Percentiles rank a stretch among this genome's conserved stretches.
These are phyloP conservation scores for Bergia sp. DNA, from an alignment of 92 coral and sea anemone species.

Conservation along the genomic window DNA sequence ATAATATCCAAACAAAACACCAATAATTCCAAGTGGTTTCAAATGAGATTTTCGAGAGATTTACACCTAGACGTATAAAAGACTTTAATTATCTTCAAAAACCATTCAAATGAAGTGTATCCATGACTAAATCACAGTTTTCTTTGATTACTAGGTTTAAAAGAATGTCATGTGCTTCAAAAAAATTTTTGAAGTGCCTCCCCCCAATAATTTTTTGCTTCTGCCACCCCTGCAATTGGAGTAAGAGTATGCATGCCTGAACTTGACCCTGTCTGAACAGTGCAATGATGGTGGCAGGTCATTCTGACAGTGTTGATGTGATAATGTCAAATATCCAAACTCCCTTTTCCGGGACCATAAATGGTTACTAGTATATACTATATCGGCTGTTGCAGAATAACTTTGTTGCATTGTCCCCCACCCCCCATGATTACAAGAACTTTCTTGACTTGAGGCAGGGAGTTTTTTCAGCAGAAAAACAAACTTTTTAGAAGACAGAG, in stretches of 20 bases:
- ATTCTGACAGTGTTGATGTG: constrained; percentile 10
- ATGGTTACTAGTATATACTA: neutral
- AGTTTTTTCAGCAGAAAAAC: no score
- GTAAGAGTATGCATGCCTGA: constrained; percentile 14
- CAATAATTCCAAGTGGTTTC: no score
- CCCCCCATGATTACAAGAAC: constrained; percentile 12
- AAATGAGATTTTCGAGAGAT: no score
- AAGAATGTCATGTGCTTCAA: neutral
- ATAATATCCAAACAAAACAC: no score
- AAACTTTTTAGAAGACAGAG: neutral
- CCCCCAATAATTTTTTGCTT: neutral
- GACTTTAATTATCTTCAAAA: constrained; percentile 47
- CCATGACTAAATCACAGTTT: constrained; percentile 43
- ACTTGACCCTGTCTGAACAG: constrained; percentile 6
- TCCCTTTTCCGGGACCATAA: neutral
- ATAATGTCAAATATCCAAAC: constrained; percentile 6
- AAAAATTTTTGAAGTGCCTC: neutral
- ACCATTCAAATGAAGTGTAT: constrained; percentile 46
- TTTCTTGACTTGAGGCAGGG: neutral
- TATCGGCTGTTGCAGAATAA: constrained; percentile 12
- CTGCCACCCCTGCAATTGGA: constrained; percentile 1
- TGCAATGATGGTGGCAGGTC: neutral
- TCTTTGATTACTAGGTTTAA: constrained; percentile 36
- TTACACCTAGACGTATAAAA: neutral
- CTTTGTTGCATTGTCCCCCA: neutral